These are phyloP conservation scores for Pandion haliaetus DNA, from an alignment of 2,113 vertebrate species.

Conservation along the genomic window DNA sequence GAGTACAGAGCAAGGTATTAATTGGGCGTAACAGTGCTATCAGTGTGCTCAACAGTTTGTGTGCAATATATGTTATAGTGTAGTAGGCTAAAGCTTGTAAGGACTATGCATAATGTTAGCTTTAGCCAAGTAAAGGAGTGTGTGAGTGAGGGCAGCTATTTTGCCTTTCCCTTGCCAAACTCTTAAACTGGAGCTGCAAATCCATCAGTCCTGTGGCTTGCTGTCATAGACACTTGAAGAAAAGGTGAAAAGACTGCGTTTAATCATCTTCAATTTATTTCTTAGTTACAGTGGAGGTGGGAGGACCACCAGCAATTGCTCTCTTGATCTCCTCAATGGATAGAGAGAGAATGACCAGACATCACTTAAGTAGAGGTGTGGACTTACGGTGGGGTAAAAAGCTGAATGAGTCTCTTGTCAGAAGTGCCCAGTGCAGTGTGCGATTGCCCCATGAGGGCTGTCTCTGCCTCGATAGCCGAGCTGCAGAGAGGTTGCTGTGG, in stretches of 20 bases:
- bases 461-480: neutral
- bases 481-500: neutral
- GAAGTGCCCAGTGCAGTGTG: neutral
- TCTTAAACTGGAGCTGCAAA: neutral
- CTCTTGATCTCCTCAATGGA: neutral
- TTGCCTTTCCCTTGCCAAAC: neutral
- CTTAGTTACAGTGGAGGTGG: neutral
- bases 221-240: neutral
- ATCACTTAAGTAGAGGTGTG: neutral
- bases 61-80: too few relatives aligned
- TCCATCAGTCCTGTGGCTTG: neutral
- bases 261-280: neutral
- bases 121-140: neutral
- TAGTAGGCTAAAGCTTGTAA: neutral
- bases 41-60: rapidly evolving
- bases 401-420: neutral
- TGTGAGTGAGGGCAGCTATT: neutral
- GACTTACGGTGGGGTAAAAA: neutral
- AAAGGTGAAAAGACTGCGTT: neutral
- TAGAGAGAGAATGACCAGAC: neutral
- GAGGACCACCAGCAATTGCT: neutral
- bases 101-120: neutral
- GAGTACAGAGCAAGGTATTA: neutral
- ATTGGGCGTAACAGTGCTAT: neutral
- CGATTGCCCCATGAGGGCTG: neutral